Base-by-base conservation (phyloP, 2,797 vertebrate species). In the Fratercula arctica region DNA sequence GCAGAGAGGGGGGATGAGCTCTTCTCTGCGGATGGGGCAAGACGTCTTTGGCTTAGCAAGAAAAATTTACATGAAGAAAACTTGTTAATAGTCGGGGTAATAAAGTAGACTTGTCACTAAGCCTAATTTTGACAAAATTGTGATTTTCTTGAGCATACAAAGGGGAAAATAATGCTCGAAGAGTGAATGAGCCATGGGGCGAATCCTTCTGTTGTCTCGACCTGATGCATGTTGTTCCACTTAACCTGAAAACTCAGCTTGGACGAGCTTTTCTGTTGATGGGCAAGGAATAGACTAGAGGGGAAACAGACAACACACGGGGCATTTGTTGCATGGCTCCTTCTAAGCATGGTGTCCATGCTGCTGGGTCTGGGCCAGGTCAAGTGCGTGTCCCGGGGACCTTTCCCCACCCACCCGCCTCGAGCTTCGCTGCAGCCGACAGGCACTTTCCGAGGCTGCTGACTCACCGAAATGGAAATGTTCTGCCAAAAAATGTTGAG, bases 371-470 rank as follows among this genome's bases (percentile, higher is more conserved):
- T 51, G 51, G 74, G 60, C 39, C 4, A 1, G 57, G 21, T 31
- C 37, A 57, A 43, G 66, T 74, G 66, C 0, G 0, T 56, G 48
- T 74, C 69, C 83, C 10, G 1, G 43, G 28, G 17, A 13, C 33
- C 39, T 41, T 63, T 63, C 66, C 43, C 45, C 10, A 10, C 0
- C 2, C 3, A 3, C 53, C 66, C 20, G 5, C 61, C 86, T 81
- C 0, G 1, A 72, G 53, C 50, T 82, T 24, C 7, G 4, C 33
- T 41, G 69, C 66, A 31, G 8, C 56, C 0, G 0, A 46, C 39
- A 4, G 66, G 11, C 3, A 2, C 46, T 76, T 93, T 45, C 53
- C 70, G 84, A 87, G 74, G 89, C 92, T 93, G 91, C 84, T 87
- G 81, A 89, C 67, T 90, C 80, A 69, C 80, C 9, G 2, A 82